phyloP scores from a whole-genome alignment of 2,888 invertebrate species.

The Papilio protenor region DNA sequence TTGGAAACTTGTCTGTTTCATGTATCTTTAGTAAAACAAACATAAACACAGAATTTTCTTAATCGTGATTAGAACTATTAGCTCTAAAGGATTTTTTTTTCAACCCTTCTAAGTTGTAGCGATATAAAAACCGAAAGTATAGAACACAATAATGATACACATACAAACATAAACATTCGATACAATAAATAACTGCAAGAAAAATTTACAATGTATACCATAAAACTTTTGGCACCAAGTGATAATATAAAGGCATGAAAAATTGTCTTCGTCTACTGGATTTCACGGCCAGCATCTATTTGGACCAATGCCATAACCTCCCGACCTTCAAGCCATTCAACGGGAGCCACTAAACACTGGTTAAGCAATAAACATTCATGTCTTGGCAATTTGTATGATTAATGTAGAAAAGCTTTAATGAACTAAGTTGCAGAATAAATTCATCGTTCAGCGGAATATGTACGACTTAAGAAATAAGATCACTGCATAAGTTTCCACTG shows the following conservation, averaged over 20 bases:
- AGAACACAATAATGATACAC: too few relatives aligned
- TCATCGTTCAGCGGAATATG: not conserved
- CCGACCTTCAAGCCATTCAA: constrained; percentile 23
- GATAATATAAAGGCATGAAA: not conserved
- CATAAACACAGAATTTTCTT: too few relatives aligned
- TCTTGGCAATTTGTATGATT: not conserved
- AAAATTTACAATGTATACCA: not conserved
- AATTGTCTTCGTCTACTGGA: not conserved
- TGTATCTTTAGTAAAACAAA: too few relatives aligned
- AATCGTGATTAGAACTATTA: too few relatives aligned
- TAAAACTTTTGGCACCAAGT: constrained; percentile 13
- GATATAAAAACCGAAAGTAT: not conserved
- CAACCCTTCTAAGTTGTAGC: not conserved
- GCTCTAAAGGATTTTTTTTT: too few relatives aligned
- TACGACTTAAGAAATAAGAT: not conserved
- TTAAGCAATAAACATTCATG: not conserved
- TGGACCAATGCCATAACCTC: constrained; percentile 16
- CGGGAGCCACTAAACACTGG: constrained; percentile 18
- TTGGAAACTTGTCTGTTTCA: too few relatives aligned
- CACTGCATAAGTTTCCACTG: too few relatives aligned
- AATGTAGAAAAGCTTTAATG: not conserved
- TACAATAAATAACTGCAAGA: not conserved
- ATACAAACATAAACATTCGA: too few relatives aligned
- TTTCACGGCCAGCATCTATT: constrained; percentile 11
- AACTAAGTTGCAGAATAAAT: not conserved